Percentiles rank a stretch among this genome's conserved stretches.
Evolutionary conservation across 2,113 vertebrate species (phyloP).

Genomic region (Micronisus gabar): DNA sequence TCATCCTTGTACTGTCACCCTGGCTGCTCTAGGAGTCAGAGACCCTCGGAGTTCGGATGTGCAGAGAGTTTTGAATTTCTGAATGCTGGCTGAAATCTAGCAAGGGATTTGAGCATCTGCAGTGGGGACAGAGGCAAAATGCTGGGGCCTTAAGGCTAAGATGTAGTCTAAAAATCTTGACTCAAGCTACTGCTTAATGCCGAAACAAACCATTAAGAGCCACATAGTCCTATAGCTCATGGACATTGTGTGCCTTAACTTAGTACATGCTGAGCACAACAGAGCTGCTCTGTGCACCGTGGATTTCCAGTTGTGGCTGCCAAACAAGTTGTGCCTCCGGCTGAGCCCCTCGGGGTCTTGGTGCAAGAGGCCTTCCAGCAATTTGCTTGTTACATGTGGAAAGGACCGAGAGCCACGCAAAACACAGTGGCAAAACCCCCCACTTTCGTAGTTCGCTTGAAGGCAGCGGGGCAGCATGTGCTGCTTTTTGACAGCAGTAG

Average conservation of each 20-base stretch:
- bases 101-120: neutral
- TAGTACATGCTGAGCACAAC: neutral
- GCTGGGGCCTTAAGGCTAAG: neutral
- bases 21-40: neutral
- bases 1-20: neutral
- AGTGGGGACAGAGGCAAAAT: neutral
- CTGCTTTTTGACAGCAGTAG: neutral
- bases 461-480: neutral
- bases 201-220: neutral
- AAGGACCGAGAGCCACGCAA: neutral
- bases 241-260: neutral
- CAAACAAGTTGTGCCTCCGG: neutral
- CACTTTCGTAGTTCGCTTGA: neutral
- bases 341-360: neutral
- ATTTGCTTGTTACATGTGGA: neutral
- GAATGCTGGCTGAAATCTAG: neutral
- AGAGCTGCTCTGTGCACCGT: neutral
- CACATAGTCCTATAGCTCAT: accelerated
- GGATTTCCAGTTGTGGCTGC: neutral
- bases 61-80: neutral
- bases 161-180: neutral
- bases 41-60: neutral
- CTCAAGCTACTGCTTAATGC: neutral
- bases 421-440: neutral
- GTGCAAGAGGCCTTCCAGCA: neutral